Evolutionary conservation across 2,113 vertebrate species (phyloP).

Genomic region (Corynorhinus townsendii): DNA sequence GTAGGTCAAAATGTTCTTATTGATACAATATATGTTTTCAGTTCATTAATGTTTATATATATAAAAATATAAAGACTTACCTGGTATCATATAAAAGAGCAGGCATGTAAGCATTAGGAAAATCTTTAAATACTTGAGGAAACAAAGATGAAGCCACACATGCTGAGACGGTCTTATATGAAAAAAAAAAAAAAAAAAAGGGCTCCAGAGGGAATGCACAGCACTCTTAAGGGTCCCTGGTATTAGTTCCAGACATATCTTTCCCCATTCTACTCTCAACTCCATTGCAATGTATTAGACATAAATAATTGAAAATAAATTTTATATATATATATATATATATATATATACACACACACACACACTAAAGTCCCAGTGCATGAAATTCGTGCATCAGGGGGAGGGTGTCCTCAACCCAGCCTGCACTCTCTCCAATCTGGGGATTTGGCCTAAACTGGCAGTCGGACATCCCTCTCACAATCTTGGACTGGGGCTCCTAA

Average conservation of each 20-base stretch:
- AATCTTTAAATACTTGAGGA: background rate
- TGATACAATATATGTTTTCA: background rate
- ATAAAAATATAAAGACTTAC: background rate
- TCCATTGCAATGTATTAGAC: background rate
- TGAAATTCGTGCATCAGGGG: no score
- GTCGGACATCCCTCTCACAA: no score
- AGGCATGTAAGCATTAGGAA: background rate
- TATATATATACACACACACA: no score
- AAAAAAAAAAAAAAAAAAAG: background rate
- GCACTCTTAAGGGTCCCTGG: background rate
- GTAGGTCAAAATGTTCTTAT: background rate
- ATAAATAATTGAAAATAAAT: background rate
- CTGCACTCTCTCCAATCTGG: no score
- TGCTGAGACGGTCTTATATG: background rate
- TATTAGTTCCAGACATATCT: background rate
- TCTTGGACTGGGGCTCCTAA: no score
- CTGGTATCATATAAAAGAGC: background rate
- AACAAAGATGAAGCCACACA: background rate
- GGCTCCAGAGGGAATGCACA: background rate
- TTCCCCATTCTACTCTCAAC: background rate
- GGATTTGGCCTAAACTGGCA: no score
- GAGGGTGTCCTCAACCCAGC: no score
- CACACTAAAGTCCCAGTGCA: no score
- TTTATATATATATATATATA: no score
- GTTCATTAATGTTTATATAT: background rate